Base-by-base conservation (phyloP, 2,888 invertebrate species). In the Cylindroiulus punctatus region DNA sequence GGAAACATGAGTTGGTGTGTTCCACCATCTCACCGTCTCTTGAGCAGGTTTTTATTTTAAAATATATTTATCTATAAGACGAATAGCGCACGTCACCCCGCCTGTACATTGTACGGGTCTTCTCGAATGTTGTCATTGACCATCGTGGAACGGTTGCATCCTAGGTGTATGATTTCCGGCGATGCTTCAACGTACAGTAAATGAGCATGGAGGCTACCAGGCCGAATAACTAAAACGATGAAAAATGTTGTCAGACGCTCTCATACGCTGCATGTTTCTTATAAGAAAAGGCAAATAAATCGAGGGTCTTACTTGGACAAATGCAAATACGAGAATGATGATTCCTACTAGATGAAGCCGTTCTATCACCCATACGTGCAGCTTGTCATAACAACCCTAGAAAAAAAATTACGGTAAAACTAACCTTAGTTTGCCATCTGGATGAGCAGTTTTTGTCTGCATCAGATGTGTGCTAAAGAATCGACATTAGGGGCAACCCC, bases 331-430 rank as follows among this genome's bases (percentile, higher is more conserved):
- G 87, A 96, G 92, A 8, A 95, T 95, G 26, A 95, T 93, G 84
- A 95, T 93, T 0, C 95, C 96, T n/a, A 96, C 93, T 83, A 96
- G 93, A 90, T 96, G 95, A 86, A 96, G 92, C 89, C 96, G 93
- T 88, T 94, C 94, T 47, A 94, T 93, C 87, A 96, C 93, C 94
- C 95, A 95, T 91, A 93, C 93, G 89, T 95, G 94, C 88, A 96
- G 93, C 88, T 94, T 94, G 85, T 93, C 93, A 85, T 94, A 93
- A 90, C 96, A 97, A 10, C 96, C 96, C 90, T 94, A 76, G 26
- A 65, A 26, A 26, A 22, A 26, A n/a, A n/a, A n/a, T n/a, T n/a
- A n/a, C n/a, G 1, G 10, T 12, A 65, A 65, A 65, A 26, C 7
- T 57, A 22, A 44, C 47, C 3, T 14, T 12, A 14, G n/a, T n/a